Base-by-base conservation (phyloP, 64 coral and sea anemone genomes). In the Acropora yongei region DNA sequence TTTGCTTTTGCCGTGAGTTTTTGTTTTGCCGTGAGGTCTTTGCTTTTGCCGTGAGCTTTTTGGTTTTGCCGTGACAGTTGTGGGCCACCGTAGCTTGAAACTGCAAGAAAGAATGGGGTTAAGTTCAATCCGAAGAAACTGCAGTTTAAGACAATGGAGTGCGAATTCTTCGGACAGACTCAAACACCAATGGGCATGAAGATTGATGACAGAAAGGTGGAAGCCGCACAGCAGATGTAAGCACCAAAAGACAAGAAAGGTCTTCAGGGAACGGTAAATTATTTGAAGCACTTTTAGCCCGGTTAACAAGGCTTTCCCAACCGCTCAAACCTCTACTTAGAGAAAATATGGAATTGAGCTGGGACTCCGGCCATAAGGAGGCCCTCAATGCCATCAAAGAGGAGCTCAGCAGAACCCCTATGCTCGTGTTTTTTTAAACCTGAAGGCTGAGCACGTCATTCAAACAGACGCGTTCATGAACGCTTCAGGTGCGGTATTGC, bases 41-140 rank as follows among this genome's bases (percentile, higher is more conserved):
- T n/a, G n/a, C n/a, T n/a, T n/a, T n/a, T n/a, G n/a, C n/a, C n/a
- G n/a, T n/a, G n/a, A n/a, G n/a, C n/a, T n/a, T n/a, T n/a, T n/a
- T n/a, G n/a, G n/a, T n/a, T n/a, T n/a, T n/a, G n/a, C n/a, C n/a
- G n/a, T n/a, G n/a, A n/a, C n/a, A n/a, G n/a, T n/a, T n/a, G n/a
- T n/a, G n/a, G n/a, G n/a, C n/a, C n/a, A n/a, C n/a, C n/a, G n/a
- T n/a, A n/a, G n/a, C n/a, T n/a, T n/a, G n/a, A n/a, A n/a, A n/a
- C 79, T 7, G 68, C 80, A 18, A 20, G 90, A 75, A 84, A 50
- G 53, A 91, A 84, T 69, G 82, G 82, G 11, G 51, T 91, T 49
- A 72, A 57, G 57, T 40, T 61, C 68, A 49, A 92, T 55, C 47
- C 83, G 76, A 40, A 58, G 75, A 19, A 73, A 16, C 20, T 91